phyloP scores from a whole-genome alignment of 2,888 invertebrate species.

The Theretra japonica region DNA sequence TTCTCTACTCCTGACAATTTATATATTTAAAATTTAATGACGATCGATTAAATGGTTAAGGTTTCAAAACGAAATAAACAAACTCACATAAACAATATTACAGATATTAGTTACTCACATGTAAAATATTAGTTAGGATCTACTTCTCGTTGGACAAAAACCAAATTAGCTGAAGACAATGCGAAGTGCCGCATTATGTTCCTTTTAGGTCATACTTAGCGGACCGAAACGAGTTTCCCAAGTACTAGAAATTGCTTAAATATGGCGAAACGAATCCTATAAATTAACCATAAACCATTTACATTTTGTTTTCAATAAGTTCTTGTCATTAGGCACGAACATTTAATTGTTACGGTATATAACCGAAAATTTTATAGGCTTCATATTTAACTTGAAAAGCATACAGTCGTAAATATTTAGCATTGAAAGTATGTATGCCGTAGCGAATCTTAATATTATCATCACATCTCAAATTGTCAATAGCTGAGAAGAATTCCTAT shows the following conservation, averaged over 20 bases:
- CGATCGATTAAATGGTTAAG: too few relatives aligned
- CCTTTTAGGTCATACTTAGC: conserved; percentile 39
- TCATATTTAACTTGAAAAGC: neutral
- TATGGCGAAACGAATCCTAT: conserved; percentile 55
- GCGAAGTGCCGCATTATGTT: neutral
- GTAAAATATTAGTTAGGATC: neutral
- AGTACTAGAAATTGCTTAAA: conserved; percentile 43
- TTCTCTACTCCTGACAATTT: too few relatives aligned
- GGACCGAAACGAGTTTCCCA: conserved; percentile 48
- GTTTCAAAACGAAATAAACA: neutral
- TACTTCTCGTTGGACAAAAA: neutral
- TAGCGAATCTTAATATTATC: neutral
- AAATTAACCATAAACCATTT: conserved; percentile 50
- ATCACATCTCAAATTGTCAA: neutral
- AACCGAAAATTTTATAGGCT: neutral
- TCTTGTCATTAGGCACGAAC: neutral
- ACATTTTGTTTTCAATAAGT: conserved; percentile 35
- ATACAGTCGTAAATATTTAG: neutral
- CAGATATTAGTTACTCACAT: too few relatives aligned
- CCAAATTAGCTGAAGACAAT: neutral
- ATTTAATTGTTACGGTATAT: neutral
- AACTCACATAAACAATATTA: neutral
- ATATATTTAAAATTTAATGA: too few relatives aligned
- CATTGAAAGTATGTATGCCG: neutral
- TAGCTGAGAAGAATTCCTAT: neutral